Base-by-base conservation (phyloP, 2,113 vertebrate genomes). In the Cromileptes altivelis region DNA sequence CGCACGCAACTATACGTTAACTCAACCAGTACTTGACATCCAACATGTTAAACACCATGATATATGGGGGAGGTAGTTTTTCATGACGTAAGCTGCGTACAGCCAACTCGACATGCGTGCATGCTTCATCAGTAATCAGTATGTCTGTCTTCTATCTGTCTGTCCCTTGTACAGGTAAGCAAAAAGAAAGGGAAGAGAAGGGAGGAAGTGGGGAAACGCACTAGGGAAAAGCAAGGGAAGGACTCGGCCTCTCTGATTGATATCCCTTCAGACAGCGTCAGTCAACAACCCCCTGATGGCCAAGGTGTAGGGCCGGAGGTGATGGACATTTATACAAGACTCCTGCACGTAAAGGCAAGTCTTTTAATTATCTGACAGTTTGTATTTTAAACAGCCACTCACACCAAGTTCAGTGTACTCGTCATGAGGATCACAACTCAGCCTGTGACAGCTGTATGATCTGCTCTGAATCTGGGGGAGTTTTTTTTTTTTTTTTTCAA, bases 111-210 rank as follows among this genome's bases (percentile, higher is more conserved):
- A 56, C n/a, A 58, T 0, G 55, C 3, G 30, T 30, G 23, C 14
- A 21, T 37, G 25, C 23, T 65, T 18, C n/a, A 23, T 64, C 57
- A 40, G n/a, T 45, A 25, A 21, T 21, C 23, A 52, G 7, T 55
- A n/a, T 63, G 21, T 45, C 19, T 67, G 61, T 61, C 15, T n/a
- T 10, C 12, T 70, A 11, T 57, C 82, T 69, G 78, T 70, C 18
- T 10, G 3, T 65, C 9, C 50, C 27, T 19, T 50, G 5, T 57
- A 47, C 64, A 97, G 96, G 95, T 96, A 15, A 76, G 0, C 61
- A 95, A 87, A 75, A 97, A 50, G 56, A 97, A 91, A 62, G 65
- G 70, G 0, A 91, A 71, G 96, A 64, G 37, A 95, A 94, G 56
- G 49, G 86, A 83, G 5, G 80, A 89, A 18, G 25, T 8, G 14